These are phyloP conservation scores for Engraulis encrasicolus DNA, from an alignment of 2,113 vertebrate genomes.

Conservation along the genomic window DNA sequence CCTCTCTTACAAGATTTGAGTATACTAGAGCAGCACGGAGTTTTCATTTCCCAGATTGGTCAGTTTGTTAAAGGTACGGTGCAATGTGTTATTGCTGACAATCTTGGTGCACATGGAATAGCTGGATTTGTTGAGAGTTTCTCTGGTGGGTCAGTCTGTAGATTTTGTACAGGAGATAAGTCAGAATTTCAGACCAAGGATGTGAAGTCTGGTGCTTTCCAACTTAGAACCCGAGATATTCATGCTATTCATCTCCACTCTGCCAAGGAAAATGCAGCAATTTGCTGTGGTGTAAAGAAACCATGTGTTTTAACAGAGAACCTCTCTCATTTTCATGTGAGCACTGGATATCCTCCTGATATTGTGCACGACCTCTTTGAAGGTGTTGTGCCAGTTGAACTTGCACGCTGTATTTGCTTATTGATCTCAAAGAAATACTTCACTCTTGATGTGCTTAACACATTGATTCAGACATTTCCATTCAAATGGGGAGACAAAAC, in stretches of 20 bases:
- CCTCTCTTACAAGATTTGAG: slow-evolving; percentile 30
- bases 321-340: slow-evolving; percentile 32
- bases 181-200: slow-evolving; percentile 48
- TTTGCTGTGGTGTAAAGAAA: slow-evolving; percentile 40
- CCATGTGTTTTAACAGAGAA: slow-evolving; percentile 31
- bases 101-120: slow-evolving; percentile 41
- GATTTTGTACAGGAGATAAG: slow-evolving; percentile 47
- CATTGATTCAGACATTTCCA: too few species aligned
- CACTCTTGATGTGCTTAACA: too few species aligned
- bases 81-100: slow-evolving; percentile 39
- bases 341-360: slow-evolving; percentile 33
- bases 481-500: slow-evolving; percentile 25
- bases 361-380: slow-evolving; percentile 38
- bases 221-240: slow-evolving; percentile 34
- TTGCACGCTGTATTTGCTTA: background rate
- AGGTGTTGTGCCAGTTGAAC: background rate
- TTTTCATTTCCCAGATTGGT: slow-evolving; percentile 39
- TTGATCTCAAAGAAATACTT: background rate
- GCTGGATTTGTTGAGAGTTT: slow-evolving; percentile 46
- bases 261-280: slow-evolving; percentile 29
- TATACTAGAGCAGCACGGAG: slow-evolving; percentile 31
- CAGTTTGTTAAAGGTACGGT: slow-evolving; percentile 31
- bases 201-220: slow-evolving; percentile 47
- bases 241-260: slow-evolving; percentile 41
- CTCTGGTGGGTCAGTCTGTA: slow-evolving; percentile 36